Evolutionary conservation across 2,113 vertebrate genomes (phyloP).

Genomic region (Gyps fulvus): DNA sequence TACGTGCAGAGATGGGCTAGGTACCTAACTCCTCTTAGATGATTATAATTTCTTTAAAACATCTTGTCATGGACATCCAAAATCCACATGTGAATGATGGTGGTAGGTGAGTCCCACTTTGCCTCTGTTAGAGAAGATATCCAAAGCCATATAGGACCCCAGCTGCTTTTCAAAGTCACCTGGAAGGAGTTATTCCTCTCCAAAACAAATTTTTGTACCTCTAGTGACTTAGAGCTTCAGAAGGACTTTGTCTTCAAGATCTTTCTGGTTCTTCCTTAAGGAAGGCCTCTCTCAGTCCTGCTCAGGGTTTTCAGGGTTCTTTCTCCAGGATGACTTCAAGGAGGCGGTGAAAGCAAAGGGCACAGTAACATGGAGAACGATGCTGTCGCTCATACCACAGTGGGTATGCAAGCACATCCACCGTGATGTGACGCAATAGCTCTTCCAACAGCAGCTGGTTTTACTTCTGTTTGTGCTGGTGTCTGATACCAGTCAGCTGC

Average conservation of each 20-base stretch:
- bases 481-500: neutral
- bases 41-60: neutral
- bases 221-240: neutral
- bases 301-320: neutral
- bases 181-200: neutral
- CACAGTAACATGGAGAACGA: accelerated
- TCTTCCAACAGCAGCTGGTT: neutral
- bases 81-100: neutral
- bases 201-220: neutral
- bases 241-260: neutral
- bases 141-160: neutral
- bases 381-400: neutral
- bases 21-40: neutral
- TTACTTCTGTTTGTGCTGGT: neutral
- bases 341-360: neutral
- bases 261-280: neutral
- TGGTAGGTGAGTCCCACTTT: accelerated
- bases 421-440: neutral
- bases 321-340: neutral
- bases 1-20: neutral
- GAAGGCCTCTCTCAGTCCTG: neutral
- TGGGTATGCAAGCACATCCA: neutral
- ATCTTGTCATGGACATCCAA: neutral
- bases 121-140: neutral
- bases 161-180: neutral